phyloP scores from a whole-genome alignment of 1,140 invertebrate genomes.

The Teleogryllus occipitalis region DNA sequence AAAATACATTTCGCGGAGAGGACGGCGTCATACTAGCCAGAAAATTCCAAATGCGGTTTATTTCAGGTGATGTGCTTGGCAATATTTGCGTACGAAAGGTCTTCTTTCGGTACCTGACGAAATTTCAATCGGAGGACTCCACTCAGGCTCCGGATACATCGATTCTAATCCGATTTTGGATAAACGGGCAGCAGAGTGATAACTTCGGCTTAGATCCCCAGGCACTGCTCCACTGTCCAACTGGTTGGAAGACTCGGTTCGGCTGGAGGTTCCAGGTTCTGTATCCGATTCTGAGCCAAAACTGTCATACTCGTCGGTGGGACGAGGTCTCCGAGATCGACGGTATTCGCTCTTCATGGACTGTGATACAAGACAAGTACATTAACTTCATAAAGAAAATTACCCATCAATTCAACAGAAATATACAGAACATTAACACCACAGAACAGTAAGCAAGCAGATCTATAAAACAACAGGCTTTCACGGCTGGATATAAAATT shows the following conservation, averaged over 20 bases:
- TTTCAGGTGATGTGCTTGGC: slow-evolving; percentile 18
- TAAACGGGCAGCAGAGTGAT: slow-evolving; percentile 10
- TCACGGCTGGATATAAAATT: too few species aligned
- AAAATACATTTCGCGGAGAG: neutral
- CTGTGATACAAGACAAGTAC: neutral
- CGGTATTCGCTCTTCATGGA: slow-evolving; percentile 16
- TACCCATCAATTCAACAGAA: too few species aligned
- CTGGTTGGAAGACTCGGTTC: slow-evolving; percentile 30
- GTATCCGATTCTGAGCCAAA: slow-evolving; percentile 32
- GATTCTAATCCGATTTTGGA: neutral
- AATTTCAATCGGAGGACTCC: slow-evolving; percentile 16
- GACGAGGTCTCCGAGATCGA: slow-evolving; percentile 16
- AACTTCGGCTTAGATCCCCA: slow-evolving; percentile 4
- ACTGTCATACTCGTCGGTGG: slow-evolving; percentile 26
- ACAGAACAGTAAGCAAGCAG: too few species aligned
- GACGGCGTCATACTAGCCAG: neutral
- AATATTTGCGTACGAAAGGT: slow-evolving; percentile 12
- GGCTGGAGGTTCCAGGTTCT: slow-evolving; percentile 28
- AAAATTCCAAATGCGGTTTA: neutral
- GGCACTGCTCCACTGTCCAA: slow-evolving; percentile 25
- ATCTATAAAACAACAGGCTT: too few species aligned
- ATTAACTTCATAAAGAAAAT: too few species aligned
- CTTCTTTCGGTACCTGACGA: neutral
- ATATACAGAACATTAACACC: too few species aligned
- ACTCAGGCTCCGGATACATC: slow-evolving; percentile 10